phyloP scores from a whole-genome alignment of 1,140 invertebrate species.

The Drosophila baimaii region DNA sequence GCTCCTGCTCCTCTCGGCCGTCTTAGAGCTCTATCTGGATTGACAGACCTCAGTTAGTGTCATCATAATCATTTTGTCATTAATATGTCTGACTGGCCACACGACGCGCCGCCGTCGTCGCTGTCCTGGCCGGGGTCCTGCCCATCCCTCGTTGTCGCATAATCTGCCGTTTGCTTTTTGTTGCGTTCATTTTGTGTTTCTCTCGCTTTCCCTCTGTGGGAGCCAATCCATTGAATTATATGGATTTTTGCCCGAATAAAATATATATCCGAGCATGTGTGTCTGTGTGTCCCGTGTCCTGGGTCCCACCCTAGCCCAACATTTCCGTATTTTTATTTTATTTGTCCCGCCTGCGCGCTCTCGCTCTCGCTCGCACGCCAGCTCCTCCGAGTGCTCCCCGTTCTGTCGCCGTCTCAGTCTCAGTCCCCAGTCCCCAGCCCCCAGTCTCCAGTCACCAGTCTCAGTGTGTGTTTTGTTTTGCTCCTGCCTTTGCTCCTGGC shows the following conservation, averaged over 20 bases:
- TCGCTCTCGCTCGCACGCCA: conserved; percentile 27
- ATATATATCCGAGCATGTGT: conserved; percentile 54
- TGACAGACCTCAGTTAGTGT: conserved; percentile 71
- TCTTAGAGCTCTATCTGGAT: conserved; percentile 34
- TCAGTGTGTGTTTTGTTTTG: conserved; percentile 63
- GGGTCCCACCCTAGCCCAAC: conserved; percentile 58
- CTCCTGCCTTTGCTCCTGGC: conserved; percentile 47
- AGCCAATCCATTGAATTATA: conserved; percentile 82
- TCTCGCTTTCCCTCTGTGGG: conserved; percentile 13
- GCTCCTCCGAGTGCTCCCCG: conserved; percentile 11
- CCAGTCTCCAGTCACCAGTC: too few relatives aligned
- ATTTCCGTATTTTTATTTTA: conserved; percentile 75
- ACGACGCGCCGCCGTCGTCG: conserved; percentile 46
- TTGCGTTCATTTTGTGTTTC: conserved; percentile 72
- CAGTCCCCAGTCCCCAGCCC: too few relatives aligned
- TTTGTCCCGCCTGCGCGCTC: conserved; percentile 46
- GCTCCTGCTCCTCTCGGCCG: background rate
- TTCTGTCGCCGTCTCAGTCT: conserved; percentile 5
- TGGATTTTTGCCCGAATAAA: conserved; percentile 77
- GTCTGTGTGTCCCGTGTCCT: conserved; percentile 6
- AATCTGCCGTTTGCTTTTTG: conserved; percentile 79
- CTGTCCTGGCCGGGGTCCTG: conserved; percentile 22
- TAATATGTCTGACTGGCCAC: conserved; percentile 81
- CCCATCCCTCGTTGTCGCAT: conserved; percentile 40
- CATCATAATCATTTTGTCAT: conserved; percentile 84